Percentiles rank a stretch among this genome's conserved stretches.
Evolutionary conservation across 92 coral and sea anemone genomes (phyloP).

Genomic region (Plumapathes pennacea): DNA sequence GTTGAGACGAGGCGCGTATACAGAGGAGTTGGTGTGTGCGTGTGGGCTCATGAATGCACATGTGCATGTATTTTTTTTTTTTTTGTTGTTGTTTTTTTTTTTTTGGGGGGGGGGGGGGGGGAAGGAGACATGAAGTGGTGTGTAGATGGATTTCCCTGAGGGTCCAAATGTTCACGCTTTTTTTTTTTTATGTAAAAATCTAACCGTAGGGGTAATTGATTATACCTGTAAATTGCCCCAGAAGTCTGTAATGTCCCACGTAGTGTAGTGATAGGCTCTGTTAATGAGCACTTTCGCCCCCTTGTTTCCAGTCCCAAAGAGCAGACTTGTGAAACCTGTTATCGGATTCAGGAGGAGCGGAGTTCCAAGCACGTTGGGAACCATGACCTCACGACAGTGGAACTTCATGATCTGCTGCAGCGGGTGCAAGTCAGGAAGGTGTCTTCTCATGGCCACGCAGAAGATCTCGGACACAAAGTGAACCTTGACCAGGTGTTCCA

Average conservation of each 20-base stretch:
- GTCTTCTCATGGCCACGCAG: conserved; percentile 54
- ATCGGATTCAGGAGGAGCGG: conserved; percentile 34
- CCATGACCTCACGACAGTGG: conserved; percentile 63
- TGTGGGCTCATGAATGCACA: too few relatives aligned
- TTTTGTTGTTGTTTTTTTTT: too few relatives aligned
- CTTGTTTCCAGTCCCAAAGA: conserved; percentile 44
- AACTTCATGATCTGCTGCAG: conserved; percentile 48
- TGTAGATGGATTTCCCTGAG: too few relatives aligned
- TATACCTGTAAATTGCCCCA: conserved; percentile 21
- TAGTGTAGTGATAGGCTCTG: conserved; percentile 6
- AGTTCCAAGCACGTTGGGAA: conserved; percentile 47
- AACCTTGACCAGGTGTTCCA: conserved; percentile 74
- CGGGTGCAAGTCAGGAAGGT: conserved; percentile 54
- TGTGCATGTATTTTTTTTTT: too few relatives aligned
- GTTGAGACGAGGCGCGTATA: too few relatives aligned
- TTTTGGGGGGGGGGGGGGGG: too few relatives aligned
- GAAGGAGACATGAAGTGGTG: too few relatives aligned
- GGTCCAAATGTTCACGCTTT: too few relatives aligned
- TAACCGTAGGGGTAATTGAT: too few relatives aligned
- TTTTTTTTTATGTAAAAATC: too few relatives aligned
- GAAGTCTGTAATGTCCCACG: conserved; percentile 49
- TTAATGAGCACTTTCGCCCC: conserved; percentile 19
- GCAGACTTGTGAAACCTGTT: conserved; percentile 9
- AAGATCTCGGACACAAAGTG: conserved; percentile 45
- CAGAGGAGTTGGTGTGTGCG: too few relatives aligned